Conservation (phyloP, 2,113 vertebrate species). For the Halichoerus grypus region DNA sequence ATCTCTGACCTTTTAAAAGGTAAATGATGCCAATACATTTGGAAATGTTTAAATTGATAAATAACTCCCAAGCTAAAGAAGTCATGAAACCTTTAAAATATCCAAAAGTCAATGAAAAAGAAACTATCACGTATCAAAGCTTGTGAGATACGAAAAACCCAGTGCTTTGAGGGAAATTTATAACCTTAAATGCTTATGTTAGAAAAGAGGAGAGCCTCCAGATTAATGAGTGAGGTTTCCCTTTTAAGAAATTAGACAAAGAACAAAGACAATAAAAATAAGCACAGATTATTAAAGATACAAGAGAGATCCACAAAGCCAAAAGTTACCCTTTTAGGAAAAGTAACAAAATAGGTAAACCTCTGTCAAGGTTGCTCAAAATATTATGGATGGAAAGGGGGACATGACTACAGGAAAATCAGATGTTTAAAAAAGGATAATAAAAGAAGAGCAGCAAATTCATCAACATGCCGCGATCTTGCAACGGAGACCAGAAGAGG, state of each 20-base stretch:
- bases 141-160: background rate
- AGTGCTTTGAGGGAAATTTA: background rate
- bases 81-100: background rate
- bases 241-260: background rate
- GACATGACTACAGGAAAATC: background rate
- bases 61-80: background rate
- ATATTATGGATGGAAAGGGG: background rate
- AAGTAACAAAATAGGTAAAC: background rate
- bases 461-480: background rate
- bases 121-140: background rate
- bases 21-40: background rate
- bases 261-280: background rate
- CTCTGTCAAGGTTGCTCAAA: background rate
- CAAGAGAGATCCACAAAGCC: background rate
- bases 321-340: background rate
- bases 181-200: background rate
- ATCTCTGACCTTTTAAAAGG: conserved; percentile 5
- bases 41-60: background rate
- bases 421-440: background rate
- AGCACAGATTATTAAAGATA: background rate
- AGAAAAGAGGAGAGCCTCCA: conserved; percentile 12
- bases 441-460: background rate
- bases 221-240: background rate
- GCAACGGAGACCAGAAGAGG: background rate
- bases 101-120: background rate